Evolutionary conservation across 2,888 invertebrate species (phyloP).

Genomic region (Eristalis tenax): DNA sequence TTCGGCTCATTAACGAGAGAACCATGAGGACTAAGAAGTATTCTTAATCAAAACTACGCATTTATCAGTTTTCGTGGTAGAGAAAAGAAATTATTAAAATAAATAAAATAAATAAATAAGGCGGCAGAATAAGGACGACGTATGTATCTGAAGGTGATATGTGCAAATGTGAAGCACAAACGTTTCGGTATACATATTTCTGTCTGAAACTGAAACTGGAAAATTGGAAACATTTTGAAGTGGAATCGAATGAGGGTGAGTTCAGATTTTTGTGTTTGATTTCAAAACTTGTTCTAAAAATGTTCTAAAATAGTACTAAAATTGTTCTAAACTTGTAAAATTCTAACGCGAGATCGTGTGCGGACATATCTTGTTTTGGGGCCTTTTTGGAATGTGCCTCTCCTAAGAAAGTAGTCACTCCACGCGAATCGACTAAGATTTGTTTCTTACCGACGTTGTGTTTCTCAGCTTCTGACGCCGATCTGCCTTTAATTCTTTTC

Average conservation of each 20-base stretch:
- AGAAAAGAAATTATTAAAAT: constrained; percentile 16
- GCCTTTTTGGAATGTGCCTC: no score
- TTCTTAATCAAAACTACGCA: constrained; percentile 61
- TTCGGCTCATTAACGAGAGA: constrained; percentile 67
- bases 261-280: neutral
- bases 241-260: constrained; percentile 59
- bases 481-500: no score
- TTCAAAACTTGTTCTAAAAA: no score
- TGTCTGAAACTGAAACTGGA: constrained; percentile 24
- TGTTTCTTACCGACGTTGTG: no score
- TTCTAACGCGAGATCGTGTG: no score
- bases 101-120: constrained; percentile 32
- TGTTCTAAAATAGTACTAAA: no score
- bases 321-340: no score
- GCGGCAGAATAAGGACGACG: constrained; percentile 6
- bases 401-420: no score
- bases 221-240: constrained; percentile 29
- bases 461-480: no score
- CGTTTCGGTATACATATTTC: constrained; percentile 42
- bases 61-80: constrained; percentile 73
- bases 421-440: no score
- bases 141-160: neutral
- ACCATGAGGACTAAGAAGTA: constrained; percentile 67
- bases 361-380: no score
- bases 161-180: neutral